Conservation (phyloP, 2,888 invertebrate genomes). For the Harpagoxenus sublaevis region DNA sequence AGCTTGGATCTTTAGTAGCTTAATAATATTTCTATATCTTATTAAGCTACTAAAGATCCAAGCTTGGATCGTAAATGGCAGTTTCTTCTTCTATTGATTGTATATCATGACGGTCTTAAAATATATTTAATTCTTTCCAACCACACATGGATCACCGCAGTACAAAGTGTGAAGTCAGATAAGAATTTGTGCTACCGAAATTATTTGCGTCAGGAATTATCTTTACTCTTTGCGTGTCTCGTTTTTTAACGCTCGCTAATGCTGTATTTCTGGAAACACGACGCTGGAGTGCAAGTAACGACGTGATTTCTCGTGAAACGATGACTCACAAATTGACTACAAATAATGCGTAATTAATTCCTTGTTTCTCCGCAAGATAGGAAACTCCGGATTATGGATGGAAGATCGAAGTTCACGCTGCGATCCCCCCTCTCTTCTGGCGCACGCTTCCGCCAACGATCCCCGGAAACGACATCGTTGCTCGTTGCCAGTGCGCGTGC, state of each 20-base stretch:
- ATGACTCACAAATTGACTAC: neutral
- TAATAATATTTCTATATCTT: no score
- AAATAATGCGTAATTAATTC: neutral
- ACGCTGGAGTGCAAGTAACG: neutral
- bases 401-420: conserved; percentile 35
- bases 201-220: neutral
- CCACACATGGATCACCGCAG: neutral
- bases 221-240: neutral
- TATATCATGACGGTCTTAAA: no score
- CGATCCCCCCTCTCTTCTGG: neutral
- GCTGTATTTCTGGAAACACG: neutral
- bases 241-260: neutral
- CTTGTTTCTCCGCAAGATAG: neutral
- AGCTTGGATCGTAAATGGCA: no score
- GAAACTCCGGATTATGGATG: neutral
- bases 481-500: conserved; percentile 9
- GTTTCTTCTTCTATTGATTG: no score
- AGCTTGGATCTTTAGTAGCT: no score
- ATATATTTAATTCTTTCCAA: neutral
- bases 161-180: neutral
- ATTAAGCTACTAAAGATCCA: no score
- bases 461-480: conserved; percentile 9
- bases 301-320: neutral
- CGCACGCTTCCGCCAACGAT: conserved; percentile 1
- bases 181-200: neutral